phyloP scores from a whole-genome alignment of 2,113 vertebrate genomes.

The Megaptera novaeangliae region DNA sequence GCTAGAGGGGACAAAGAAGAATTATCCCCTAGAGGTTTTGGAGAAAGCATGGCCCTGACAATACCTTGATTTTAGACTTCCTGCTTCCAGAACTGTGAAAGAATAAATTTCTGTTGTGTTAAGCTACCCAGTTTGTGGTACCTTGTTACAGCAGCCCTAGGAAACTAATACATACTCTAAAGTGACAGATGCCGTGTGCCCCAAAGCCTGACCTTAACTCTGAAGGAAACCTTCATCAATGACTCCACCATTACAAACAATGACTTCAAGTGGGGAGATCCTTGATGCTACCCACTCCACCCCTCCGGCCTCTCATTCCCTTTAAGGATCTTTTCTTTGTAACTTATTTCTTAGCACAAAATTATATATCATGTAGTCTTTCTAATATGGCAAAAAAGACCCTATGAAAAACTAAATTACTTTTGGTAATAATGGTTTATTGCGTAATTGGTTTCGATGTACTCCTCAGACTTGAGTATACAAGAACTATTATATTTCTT shows the following conservation, averaged over 20 bases:
- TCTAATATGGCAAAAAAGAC: neutral
- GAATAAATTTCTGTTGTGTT: neutral
- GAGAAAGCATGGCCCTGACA: neutral
- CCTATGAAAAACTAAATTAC: neutral
- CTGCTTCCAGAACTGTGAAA: neutral
- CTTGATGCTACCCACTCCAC: neutral
- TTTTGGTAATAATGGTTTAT: neutral
- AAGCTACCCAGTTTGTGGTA: neutral
- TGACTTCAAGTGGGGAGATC: neutral
- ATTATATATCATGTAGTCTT: neutral
- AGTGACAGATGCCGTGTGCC: neutral
- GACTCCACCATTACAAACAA: neutral
- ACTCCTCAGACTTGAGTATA: neutral
- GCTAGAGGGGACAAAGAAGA: neutral
- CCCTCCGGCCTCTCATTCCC: neutral
- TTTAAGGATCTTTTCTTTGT: neutral
- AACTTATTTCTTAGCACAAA: neutral
- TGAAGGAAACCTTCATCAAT: neutral
- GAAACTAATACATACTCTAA: neutral
- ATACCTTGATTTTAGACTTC: neutral
- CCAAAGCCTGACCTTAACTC: neutral
- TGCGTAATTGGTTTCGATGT: neutral
- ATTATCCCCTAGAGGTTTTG: neutral
- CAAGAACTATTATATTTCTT: neutral
- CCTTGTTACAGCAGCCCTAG: neutral